Evolutionary conservation across 1,140 invertebrate species (phyloP), one percentile per base, ranked within the genome.

Genomic region (Bicyclus anynana): DNA sequence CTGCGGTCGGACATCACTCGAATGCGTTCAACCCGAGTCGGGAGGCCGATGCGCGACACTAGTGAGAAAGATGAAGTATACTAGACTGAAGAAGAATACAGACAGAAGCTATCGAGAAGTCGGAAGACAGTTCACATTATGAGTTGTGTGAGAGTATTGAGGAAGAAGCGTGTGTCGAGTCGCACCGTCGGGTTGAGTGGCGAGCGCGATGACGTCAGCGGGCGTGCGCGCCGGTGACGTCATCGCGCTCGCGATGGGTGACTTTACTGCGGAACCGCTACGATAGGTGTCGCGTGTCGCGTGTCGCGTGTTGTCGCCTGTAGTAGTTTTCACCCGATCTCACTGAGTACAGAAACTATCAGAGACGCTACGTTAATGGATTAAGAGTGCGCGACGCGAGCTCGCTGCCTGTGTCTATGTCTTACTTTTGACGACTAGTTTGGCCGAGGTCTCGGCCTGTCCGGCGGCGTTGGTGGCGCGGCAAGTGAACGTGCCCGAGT

Each of bases 341-440:
- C 86, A 84, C 79, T 77, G 70, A 74, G 69, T 78, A 80, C 73
- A 80, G 72, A 79, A 67, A 79, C 83, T 79, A 80, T 82, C 84
- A 84, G 81, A 87, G 84, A 85, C 80, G 81, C 84, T 87, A 87
- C 80, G 83, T 86, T 84, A 87, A 87, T 87, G 77, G 74, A 85
- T 87, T 85, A 85, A 80, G 74, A 84, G 80, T 84, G 82, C 80
- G 81, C 80, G 81, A 85, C 84, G 84, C 81, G 84, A 81, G 76
- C 84, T 85, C 82, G 82, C 82, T 85, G 84, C 84, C 86, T 89
- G 89, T 86, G 79, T 90, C 95, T 94, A 96, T 91, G 94, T 94
- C 96, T 97, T 97, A 98, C 97, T 97, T 97, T 97, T 96, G 90
- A 98, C 97, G 90, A 95, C 95, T 91, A 99, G 93, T 89, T 95